Base-by-base conservation (phyloP, 2,113 vertebrate genomes). In the Craseonycteris thonglongyai region DNA sequence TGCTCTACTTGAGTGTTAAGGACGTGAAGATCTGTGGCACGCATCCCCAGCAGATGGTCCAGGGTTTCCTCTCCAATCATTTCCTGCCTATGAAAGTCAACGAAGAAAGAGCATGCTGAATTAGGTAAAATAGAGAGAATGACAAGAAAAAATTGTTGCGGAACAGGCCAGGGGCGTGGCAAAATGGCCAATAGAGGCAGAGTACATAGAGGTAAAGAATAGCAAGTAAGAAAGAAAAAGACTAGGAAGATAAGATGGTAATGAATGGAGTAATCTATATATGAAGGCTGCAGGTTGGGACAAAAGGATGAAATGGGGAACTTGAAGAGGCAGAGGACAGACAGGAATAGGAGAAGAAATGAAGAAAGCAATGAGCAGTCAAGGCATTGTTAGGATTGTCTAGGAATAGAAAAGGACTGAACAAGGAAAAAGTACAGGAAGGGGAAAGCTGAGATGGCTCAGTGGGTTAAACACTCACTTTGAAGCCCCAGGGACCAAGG, bases 11-110 rank as follows among this genome's bases (percentile, higher is more conserved):
- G 90, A 93, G 90, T 72, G 0, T 58, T 40, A 90, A 97, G 90
- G 51, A 94, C 79, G 63, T 96, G 95, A 28, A 97, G 95, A 76
- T 97, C 97, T 90, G 87, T 38, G 33, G 90, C 90, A 54, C 51
- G 80, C 40, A 97, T 94, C 24, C 97, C 96, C 49, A 97, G 92
- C 47, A 97, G 81, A 75, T 59, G 90, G 51, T 97, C 97, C 81
- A 97, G 58, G 19, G 90, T 9, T 74, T 97, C 92, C 24, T 97
- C 93, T 35, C 97, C 97, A 47, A 97, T 66, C 79, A 92, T 81
- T 74, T 97, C 97, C 61, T 97, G 93, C 93, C 97, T 97, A 2
- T 72, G 61, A 93, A 91, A 88, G 61, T 82, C 59, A 94, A 94
- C 76, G 54, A 93, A n/a, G 65, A 81, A 75, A 22, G 38, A 87